phyloP scores from a whole-genome alignment of 2,113 vertebrate genomes.

The Thunnus maccoyii region DNA sequence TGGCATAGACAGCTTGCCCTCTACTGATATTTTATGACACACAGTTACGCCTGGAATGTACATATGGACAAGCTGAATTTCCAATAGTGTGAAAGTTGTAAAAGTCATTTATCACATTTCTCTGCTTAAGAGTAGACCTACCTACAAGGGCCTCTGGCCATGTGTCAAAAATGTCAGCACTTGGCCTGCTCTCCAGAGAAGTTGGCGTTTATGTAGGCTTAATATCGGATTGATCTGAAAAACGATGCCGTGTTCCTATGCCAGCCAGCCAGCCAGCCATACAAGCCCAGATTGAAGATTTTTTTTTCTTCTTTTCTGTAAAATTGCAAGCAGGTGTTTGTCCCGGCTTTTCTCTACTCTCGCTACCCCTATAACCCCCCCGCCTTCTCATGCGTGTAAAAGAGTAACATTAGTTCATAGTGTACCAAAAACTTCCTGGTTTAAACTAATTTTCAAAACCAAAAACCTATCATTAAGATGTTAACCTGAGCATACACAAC shows the following conservation, averaged over 20 bases:
- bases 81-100: slow-evolving; percentile 41
- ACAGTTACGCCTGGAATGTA: slow-evolving; percentile 40
- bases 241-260: slow-evolving; percentile 72
- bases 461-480: slow-evolving; percentile 47
- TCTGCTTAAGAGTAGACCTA: slow-evolving; percentile 30
- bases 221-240: slow-evolving; percentile 83
- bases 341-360: slow-evolving; percentile 65
- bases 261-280: slow-evolving; percentile 68
- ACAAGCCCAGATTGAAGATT: slow-evolving; percentile 67
- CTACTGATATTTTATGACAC: slow-evolving; percentile 37
- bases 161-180: slow-evolving; percentile 73
- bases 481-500: slow-evolving; percentile 63
- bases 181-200: slow-evolving; percentile 57
- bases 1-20: slow-evolving; percentile 31
- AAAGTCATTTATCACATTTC: slow-evolving; percentile 71
- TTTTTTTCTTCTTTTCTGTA: slow-evolving; percentile 64
- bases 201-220: slow-evolving; percentile 75
- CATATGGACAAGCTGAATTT: slow-evolving; percentile 40
- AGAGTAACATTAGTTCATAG: slow-evolving; percentile 62
- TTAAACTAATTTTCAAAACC: slow-evolving; percentile 58
- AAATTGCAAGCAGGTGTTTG: slow-evolving; percentile 88
- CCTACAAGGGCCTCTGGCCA: slow-evolving; percentile 60
- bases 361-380: slow-evolving; percentile 48
- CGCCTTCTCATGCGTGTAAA: slow-evolving; percentile 57
- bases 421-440: slow-evolving; percentile 59